These are phyloP conservation scores for Fopius arisanus DNA, from an alignment of 1,140 invertebrate genomes.

Conservation along the genomic window DNA sequence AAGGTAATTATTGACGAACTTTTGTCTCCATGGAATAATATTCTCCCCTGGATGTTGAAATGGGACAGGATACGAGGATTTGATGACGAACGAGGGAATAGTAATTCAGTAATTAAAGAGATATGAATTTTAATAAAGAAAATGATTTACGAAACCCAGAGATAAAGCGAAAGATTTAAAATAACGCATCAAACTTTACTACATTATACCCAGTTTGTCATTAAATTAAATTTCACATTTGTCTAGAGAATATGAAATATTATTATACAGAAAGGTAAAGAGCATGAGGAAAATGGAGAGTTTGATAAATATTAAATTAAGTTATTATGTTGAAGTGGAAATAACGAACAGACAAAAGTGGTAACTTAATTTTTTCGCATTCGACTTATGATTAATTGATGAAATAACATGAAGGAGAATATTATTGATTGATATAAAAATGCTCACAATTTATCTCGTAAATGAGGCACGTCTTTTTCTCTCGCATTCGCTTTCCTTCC, in stretches of 20 bases:
- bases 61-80: constrained; percentile 26
- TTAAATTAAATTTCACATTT: constrained; percentile 60
- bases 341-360: constrained; percentile 41
- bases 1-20: neutral
- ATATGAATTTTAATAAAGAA: constrained; percentile 35
- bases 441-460: constrained; percentile 24
- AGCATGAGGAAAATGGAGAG: constrained; percentile 57
- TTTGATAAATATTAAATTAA: constrained; percentile 48
- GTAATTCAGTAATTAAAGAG: constrained; percentile 24
- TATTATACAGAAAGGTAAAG: constrained; percentile 52
- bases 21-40: neutral
- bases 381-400: constrained; percentile 15
- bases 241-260: constrained; percentile 55
- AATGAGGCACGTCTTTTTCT: constrained; percentile 27
- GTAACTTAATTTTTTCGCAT: constrained; percentile 47
- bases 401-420: neutral
- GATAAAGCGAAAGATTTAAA: constrained; percentile 35
- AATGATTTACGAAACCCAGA: constrained; percentile 35
- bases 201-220: constrained; percentile 55
- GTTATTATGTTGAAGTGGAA: constrained; percentile 54
- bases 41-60: neutral
- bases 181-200: constrained; percentile 45
- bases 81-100: constrained; percentile 33
- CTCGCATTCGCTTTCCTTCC: constrained; percentile 26
- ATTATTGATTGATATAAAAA: constrained; percentile 14